A percentile compares a stretch with the other conserved stretches of the same genome.
Conservation (phyloP, 2,113 vertebrate species). For the Gymnorhina tibicen region DNA sequence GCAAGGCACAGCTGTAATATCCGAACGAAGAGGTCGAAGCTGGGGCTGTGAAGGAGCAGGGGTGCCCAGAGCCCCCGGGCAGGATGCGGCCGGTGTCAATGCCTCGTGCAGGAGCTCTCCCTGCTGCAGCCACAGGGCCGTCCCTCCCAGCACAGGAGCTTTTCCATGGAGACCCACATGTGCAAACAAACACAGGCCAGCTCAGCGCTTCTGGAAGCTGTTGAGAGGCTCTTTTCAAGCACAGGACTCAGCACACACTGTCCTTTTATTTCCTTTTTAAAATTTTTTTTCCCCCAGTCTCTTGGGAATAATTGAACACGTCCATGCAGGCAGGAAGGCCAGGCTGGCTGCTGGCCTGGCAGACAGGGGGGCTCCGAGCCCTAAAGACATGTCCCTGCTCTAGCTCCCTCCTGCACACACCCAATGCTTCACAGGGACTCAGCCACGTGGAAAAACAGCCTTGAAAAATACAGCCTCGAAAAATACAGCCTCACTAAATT, state of each 20-base stretch:
- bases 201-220: neutral
- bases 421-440: neutral
- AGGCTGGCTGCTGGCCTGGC: neutral
- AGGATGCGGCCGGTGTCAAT: neutral
- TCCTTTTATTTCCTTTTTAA: neutral
- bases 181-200: neutral
- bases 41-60: neutral
- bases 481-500: neutral
- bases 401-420: neutral
- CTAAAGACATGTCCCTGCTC: neutral
- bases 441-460: rapidly evolving
- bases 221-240: neutral
- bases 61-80: neutral
- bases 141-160: neutral
- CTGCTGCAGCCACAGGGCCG: neutral
- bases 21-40: rapidly evolving
- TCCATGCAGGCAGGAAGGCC: neutral
- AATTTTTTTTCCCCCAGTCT: neutral
- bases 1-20: neutral
- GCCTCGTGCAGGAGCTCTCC: rapidly evolving
- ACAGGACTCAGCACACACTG: neutral
- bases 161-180: neutral
- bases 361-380: neutral
- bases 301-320: neutral
- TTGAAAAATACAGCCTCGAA: neutral